Conservation (phyloP, 2,797 vertebrate genomes). For the Sebastes cheni region DNA sequence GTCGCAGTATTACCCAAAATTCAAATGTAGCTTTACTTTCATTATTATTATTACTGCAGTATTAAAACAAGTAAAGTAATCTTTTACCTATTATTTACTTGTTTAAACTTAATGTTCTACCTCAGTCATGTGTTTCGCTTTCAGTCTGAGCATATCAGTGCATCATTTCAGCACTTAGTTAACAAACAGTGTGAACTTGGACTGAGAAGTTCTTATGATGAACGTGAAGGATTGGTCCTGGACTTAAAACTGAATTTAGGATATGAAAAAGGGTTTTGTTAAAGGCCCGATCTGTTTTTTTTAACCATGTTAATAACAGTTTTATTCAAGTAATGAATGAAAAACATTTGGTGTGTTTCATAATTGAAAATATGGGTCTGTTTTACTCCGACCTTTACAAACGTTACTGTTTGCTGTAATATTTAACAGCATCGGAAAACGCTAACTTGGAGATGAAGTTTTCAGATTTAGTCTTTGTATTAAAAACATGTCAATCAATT, state of each 20-base stretch:
- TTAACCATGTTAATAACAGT: background rate
- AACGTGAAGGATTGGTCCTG: background rate
- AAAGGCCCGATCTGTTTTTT: background rate
- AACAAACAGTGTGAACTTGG: constrained; percentile 10
- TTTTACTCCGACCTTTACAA: background rate
- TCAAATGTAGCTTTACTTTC: constrained; percentile 1
- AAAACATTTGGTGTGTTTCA: background rate
- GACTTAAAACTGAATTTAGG: background rate
- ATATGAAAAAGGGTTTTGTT: background rate
- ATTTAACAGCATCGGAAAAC: background rate
- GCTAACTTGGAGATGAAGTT: background rate
- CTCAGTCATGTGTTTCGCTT: constrained; percentile 46
- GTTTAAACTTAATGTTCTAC: constrained; percentile 52
- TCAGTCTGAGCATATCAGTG: constrained; percentile 8
- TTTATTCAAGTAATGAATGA: background rate
- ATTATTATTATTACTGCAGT: constrained; percentile 19
- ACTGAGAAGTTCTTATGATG: background rate
- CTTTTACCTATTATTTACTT: background rate
- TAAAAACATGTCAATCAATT: background rate
- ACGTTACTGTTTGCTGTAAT: background rate
- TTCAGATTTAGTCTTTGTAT: background rate
- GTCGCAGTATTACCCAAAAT: constrained; percentile 21
- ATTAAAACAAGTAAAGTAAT: background rate
- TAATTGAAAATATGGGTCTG: background rate
- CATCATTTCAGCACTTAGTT: constrained; percentile 36